Percentiles rank a stretch among this genome's conserved stretches.
Evolutionary conservation across 2,113 vertebrate species (phyloP).

Genomic region (Silurus glanis): DNA sequence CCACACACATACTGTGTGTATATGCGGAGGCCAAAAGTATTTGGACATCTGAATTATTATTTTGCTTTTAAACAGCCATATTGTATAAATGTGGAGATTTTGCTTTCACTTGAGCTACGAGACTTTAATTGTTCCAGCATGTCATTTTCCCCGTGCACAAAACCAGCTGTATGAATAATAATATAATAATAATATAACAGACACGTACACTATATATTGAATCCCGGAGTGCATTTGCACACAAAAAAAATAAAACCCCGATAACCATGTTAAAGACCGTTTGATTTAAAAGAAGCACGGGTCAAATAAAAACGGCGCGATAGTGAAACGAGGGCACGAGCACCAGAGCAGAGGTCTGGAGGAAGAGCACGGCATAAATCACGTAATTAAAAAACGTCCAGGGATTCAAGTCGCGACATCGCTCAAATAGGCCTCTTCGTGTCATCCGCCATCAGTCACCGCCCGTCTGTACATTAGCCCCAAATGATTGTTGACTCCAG

Average conservation of each 20-base stretch:
- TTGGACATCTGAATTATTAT: no score
- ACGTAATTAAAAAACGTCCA: slow-evolving; percentile 71
- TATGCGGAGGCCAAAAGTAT: no score
- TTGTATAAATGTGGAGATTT: no score
- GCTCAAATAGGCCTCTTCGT: slow-evolving; percentile 61
- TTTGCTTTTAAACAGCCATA: no score
- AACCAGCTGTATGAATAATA: no score
- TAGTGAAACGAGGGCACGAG: slow-evolving; percentile 46
- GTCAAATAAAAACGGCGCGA: slow-evolving; percentile 35
- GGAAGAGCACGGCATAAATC: slow-evolving; percentile 68
- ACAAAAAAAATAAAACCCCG: slow-evolving; percentile 2
- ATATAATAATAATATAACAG: no score
- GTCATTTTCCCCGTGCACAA: no score
- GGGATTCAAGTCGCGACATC: slow-evolving; percentile 71
- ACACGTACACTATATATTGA: no score
- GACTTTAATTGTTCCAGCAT: no score
- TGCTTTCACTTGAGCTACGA: no score
- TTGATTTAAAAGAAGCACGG: slow-evolving; percentile 60
- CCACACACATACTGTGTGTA: background rate
- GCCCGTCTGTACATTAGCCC: slow-evolving; percentile 60
- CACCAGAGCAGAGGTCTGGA: slow-evolving; percentile 38
- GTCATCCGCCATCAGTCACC: slow-evolving; percentile 68
- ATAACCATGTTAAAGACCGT: slow-evolving; percentile 33
- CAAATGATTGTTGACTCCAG: slow-evolving; percentile 67
- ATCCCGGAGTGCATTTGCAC: slow-evolving; percentile 22